A percentile compares a stretch with the other conserved stretches of the same genome.
phyloP scores from a whole-genome alignment of 2,797 vertebrate species.

The Gallirallus australis region DNA sequence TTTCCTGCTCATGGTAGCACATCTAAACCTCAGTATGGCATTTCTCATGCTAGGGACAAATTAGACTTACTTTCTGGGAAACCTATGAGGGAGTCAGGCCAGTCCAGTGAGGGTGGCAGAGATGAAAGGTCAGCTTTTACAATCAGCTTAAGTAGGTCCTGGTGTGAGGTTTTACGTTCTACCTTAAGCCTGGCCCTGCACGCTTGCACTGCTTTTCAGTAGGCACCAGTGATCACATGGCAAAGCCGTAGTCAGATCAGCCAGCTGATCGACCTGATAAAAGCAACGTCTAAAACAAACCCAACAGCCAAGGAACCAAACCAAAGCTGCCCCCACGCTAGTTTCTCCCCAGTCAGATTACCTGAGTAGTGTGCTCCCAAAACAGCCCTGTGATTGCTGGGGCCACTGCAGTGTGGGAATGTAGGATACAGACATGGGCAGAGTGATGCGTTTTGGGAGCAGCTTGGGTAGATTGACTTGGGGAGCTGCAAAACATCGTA shows the following conservation, averaged over 20 bases:
- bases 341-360: neutral
- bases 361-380: neutral
- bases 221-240: neutral
- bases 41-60: neutral
- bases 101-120: neutral
- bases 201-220: neutral
- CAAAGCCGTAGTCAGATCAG: neutral
- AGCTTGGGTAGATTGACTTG: neutral
- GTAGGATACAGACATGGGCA: neutral
- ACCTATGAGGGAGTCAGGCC: neutral
- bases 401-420: neutral
- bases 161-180: neutral
- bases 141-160: neutral
- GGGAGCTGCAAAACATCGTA: neutral
- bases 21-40: neutral
- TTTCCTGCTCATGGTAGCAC: neutral
- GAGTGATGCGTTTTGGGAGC: neutral
- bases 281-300: neutral
- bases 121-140: neutral
- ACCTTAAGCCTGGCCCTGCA: neutral
- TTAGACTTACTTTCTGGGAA: neutral
- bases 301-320: neutral
- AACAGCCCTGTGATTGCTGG: fast-evolving
- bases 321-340: neutral
- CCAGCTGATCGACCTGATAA: neutral